Evolutionary conservation across 2,888 invertebrate species (phyloP), one percentile per base, ranked within the genome.

Genomic region (Eutolmus rufibarbis): DNA sequence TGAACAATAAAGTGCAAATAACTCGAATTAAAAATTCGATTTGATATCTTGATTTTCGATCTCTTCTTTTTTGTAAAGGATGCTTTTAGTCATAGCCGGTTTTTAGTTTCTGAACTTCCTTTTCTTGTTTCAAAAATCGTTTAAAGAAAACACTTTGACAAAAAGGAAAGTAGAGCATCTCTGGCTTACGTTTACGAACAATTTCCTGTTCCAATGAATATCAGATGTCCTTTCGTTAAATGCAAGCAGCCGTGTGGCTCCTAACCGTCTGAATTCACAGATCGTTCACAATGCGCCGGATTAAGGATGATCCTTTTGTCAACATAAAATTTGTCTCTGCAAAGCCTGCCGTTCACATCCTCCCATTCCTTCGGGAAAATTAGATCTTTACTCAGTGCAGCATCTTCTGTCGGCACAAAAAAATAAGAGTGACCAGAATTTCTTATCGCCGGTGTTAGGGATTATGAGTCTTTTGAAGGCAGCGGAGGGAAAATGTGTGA

Each of bases 221-320:
- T 66, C 66, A 66, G 28, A 66, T 66, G 66, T 66, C 66, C 28
- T 66, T 23, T 66, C 12, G 19, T 19, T 8, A n/a, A 8, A 23
- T 5, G 23, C 66, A 19, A 23, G 66, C 66, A 28, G 66, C 66
- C 66, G 66, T 23, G 66, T 12, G 66, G 66, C 23, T 66, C 66
- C 66, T n/a, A 23, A 28, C 23, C 3, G 66, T 66, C 23, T 66
- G 66, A 66, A 66, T 28, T 57, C 76, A 76, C 8, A 76, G 2
- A 74, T 74, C 31, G 5, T 74, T 74, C 34, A 76, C 40, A 76
- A 76, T 76, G 7, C 34, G 12, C 37, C 56, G 82, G 82, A 82
- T 82, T 82, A 82, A 82, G 66, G 66, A 66, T 66, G 66, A 82
- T 82, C 37, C 82, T 37, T 37, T 82, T 82, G 82, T 82, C 82